These are phyloP conservation scores for Jaculus jaculus DNA, from an alignment of 2,113 vertebrate genomes.

Conservation along the genomic window DNA sequence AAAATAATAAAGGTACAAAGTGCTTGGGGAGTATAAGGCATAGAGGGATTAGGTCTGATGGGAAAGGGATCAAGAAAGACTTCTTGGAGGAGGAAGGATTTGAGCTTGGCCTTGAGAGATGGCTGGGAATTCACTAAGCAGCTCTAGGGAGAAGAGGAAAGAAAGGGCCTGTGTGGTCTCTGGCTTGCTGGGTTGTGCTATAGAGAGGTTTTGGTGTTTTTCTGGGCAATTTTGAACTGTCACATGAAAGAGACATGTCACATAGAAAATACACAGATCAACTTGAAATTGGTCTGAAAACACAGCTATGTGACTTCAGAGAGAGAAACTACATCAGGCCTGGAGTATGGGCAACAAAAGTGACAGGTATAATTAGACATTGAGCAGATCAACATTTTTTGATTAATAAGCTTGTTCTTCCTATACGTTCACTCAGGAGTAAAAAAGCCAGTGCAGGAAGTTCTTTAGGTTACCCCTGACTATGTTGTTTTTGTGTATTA, in stretches of 20 bases:
- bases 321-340: slow-evolving; percentile 43
- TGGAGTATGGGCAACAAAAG: slow-evolving; percentile 40
- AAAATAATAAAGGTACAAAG: slow-evolving; percentile 77
- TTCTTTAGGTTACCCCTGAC: slow-evolving; percentile 40
- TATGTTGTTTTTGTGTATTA: background rate
- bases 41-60: slow-evolving; percentile 67
- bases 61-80: slow-evolving; percentile 61
- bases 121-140: slow-evolving; percentile 41
- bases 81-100: slow-evolving; percentile 76
- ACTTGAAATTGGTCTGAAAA: slow-evolving; percentile 63
- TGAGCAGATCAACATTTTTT: slow-evolving; percentile 70
- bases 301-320: slow-evolving; percentile 64
- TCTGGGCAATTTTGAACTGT: slow-evolving; percentile 77
- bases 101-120: slow-evolving; percentile 69
- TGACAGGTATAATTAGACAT: slow-evolving; percentile 78
- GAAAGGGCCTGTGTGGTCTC: slow-evolving; percentile 67
- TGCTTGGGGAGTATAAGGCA: slow-evolving; percentile 44
- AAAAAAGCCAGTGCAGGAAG: slow-evolving; percentile 51
- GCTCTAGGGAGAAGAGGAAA: background rate
- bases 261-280: slow-evolving; percentile 76
- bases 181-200: slow-evolving; percentile 22
- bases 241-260: slow-evolving; percentile 71
- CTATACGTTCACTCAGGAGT: slow-evolving; percentile 44
- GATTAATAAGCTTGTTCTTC: slow-evolving; percentile 72
- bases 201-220: slow-evolving; percentile 49